phyloP scores from a whole-genome alignment of 2,797 vertebrate species.

The Kryptolebias ocellatus region DNA sequence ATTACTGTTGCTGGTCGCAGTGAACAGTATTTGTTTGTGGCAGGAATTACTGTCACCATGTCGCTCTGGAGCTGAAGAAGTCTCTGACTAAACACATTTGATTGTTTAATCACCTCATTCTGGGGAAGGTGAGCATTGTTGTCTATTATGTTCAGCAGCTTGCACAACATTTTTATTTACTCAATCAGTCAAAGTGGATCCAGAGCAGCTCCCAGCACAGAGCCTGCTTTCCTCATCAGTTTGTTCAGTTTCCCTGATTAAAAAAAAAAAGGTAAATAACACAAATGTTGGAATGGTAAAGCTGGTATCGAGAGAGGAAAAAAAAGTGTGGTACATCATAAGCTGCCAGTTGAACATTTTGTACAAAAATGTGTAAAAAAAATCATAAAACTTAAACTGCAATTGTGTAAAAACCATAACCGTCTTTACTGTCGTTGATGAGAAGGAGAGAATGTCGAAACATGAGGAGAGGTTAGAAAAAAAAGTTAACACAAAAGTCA shows the following conservation, averaged over 20 bases:
- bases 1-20: background rate
- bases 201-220: no score
- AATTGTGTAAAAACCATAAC: no score
- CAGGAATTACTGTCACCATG: background rate
- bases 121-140: background rate
- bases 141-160: background rate
- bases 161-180: background rate
- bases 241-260: background rate
- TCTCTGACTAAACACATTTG: background rate
- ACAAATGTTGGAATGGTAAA: background rate
- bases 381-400: no score
- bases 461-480: no score
- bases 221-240: background rate
- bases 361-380: no score
- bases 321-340: no score
- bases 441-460: no score
- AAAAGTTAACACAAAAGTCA: background rate
- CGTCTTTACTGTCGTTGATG: no score
- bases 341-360: no score
- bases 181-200: background rate
- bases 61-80: background rate
- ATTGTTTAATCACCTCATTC: background rate
- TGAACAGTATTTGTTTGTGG: background rate
- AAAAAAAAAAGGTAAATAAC: background rate
- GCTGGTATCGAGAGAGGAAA: background rate